Percentiles rank a stretch among this genome's conserved stretches.
Evolutionary conservation across 2,888 invertebrate species (phyloP).

Genomic region (Stramonita haemastoma): DNA sequence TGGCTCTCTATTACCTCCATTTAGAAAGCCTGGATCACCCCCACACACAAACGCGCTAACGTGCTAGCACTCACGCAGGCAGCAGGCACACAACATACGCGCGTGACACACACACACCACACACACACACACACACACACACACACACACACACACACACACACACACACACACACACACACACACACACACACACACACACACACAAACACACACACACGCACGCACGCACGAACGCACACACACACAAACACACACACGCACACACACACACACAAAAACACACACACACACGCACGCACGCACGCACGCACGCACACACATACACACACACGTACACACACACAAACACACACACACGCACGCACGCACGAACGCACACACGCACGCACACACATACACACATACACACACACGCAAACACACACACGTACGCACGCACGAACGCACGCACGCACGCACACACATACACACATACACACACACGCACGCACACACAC

Average conservation of each 20-base stretch:
- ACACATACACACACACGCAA: background rate
- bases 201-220: too few species aligned
- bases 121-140: too few species aligned
- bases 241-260: background rate
- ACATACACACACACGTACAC: constrained; percentile 6
- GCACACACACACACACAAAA: constrained; percentile 7
- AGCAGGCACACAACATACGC: background rate
- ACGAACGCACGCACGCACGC: background rate
- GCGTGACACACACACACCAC: too few species aligned
- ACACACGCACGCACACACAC: constrained; percentile 19
- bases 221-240: background rate
- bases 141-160: too few species aligned
- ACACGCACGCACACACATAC: background rate
- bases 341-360: background rate
- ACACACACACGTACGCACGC: background rate
- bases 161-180: too few species aligned
- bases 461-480: background rate
- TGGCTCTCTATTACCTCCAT: too few species aligned
- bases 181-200: too few species aligned
- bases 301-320: background rate
- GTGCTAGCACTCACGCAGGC: too few species aligned
- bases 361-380: background rate
- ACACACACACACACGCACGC: constrained; percentile 13
- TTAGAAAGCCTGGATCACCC: too few species aligned
- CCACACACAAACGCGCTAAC: too few species aligned